Conservation (phyloP, 2,888 invertebrate genomes). For the Prosopocoilus inquinatus region DNA sequence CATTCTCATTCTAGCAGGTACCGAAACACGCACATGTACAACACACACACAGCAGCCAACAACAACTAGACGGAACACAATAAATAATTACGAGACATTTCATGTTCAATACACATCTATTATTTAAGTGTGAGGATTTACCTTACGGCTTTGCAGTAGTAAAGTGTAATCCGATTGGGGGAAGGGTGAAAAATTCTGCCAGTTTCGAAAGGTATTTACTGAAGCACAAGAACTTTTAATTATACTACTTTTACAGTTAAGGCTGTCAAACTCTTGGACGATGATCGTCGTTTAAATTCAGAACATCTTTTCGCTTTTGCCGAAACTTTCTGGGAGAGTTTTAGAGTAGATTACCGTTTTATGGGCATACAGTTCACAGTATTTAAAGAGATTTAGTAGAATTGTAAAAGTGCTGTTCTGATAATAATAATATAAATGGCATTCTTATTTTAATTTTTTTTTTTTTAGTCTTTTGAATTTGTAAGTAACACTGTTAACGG, state of each 20-base stretch:
- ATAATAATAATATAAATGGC: too few species aligned
- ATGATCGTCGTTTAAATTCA: neutral
- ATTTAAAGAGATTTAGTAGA: too few species aligned
- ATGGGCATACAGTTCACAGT: neutral
- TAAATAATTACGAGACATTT: neutral
- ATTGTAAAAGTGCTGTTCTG: too few species aligned
- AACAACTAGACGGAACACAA: neutral
- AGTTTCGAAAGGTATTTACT: too few species aligned
- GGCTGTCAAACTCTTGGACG: too few species aligned
- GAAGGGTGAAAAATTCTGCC: too few species aligned
- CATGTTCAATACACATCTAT: neutral
- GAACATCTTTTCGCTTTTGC: neutral
- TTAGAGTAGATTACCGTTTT: neutral
- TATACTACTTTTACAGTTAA: too few species aligned
- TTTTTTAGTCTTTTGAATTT: too few species aligned
- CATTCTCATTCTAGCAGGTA: too few species aligned
- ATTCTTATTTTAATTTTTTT: too few species aligned
- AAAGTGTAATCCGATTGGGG: neutral
- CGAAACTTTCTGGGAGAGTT: neutral
- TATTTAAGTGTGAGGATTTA: neutral
- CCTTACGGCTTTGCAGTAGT: constrained; percentile 2
- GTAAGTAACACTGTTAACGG: neutral
- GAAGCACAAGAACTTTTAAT: too few species aligned
- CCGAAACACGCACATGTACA: neutral
- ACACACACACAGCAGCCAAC: neutral